These are phyloP conservation scores for Cochlearius cochlearius DNA, from an alignment of 2,113 vertebrate genomes.

Conservation along the genomic window DNA sequence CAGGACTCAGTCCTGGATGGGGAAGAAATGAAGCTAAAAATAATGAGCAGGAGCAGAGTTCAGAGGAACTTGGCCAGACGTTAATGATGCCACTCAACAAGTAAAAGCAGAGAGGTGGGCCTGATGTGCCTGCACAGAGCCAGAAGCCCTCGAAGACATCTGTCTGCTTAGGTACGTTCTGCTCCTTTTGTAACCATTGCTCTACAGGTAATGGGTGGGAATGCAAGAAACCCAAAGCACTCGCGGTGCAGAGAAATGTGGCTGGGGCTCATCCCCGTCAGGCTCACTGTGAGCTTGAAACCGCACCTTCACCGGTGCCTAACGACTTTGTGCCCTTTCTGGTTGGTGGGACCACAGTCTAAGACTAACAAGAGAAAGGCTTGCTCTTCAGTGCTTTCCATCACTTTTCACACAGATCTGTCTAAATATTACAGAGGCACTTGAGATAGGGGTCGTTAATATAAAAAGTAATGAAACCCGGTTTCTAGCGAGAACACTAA, in stretches of 20 bases:
- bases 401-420: background rate
- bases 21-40: background rate
- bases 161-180: background rate
- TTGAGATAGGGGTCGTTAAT: slow-evolving; percentile 31
- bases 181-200: background rate
- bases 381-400: background rate
- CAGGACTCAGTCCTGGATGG: background rate
- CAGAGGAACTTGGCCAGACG: background rate
- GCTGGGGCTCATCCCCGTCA: rapidly evolving
- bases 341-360: background rate
- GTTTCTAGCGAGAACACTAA: background rate
- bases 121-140: background rate
- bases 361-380: background rate
- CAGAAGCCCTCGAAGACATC: background rate
- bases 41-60: background rate
- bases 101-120: background rate
- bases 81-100: background rate
- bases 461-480: background rate
- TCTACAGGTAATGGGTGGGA: background rate
- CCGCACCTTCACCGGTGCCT: background rate
- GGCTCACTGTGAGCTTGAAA: background rate
- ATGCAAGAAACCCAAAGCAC: background rate
- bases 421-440: background rate
- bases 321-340: background rate
- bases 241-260: background rate